These are phyloP conservation scores for Aphis craccivora DNA, from an alignment of 1,140 invertebrate species.

Conservation along the genomic window DNA sequence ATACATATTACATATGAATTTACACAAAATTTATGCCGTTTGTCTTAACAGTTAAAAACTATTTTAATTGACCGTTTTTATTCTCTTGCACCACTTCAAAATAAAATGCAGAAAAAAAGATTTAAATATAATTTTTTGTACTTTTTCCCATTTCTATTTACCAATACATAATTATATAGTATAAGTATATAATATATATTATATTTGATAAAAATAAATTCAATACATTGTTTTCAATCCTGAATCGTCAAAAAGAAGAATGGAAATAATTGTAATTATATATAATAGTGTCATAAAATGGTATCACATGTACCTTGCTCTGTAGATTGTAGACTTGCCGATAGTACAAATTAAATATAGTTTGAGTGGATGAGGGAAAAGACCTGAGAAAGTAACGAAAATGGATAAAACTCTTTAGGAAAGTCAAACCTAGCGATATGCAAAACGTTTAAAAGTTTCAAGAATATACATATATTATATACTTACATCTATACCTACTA, in stretches of 20 bases:
- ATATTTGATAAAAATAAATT: too few relatives aligned
- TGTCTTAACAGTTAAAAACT: too few relatives aligned
- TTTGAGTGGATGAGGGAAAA: not conserved
- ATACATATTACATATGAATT: too few relatives aligned
- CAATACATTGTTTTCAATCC: too few relatives aligned
- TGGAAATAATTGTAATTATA: not conserved
- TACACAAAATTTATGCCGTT: too few relatives aligned
- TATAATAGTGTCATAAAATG: not conserved
- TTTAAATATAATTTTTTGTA: too few relatives aligned
- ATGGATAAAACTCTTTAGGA: not conserved
- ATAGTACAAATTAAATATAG: not conserved
- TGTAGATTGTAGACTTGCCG: not conserved
- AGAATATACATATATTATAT: not conserved
- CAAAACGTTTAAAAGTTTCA: not conserved
- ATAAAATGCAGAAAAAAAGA: too few relatives aligned
- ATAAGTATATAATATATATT: too few relatives aligned
- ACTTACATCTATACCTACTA: not conserved
- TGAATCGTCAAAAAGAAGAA: not conserved
- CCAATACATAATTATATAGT: too few relatives aligned
- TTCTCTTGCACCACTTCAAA: too few relatives aligned
- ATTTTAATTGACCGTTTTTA: too few relatives aligned
- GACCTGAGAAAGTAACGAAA: not conserved
- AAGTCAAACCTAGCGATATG: constrained; percentile 9
- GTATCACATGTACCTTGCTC: not conserved
- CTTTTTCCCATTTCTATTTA: too few relatives aligned